Evolutionary conservation across 1,140 invertebrate species (phyloP).

Genomic region (Mamestra configurata): DNA sequence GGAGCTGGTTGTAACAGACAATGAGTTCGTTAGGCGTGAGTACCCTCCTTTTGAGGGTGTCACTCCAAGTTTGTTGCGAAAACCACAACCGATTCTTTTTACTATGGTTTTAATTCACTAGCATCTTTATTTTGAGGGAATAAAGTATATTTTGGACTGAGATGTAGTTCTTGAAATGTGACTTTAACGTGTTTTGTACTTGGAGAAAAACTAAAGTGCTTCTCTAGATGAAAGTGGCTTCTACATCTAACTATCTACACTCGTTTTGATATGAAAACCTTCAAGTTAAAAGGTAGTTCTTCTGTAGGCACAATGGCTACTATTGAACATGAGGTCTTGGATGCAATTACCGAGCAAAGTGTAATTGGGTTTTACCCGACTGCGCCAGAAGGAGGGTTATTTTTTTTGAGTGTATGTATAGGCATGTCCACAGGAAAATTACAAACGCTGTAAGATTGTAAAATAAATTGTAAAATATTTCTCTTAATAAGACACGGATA

Average conservation of each 20-base stretch:
- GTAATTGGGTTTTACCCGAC: no score
- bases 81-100: conserved; percentile 18
- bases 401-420: no score
- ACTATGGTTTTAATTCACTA: not conserved
- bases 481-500: no score
- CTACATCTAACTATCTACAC: not conserved
- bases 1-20: conserved; percentile 62
- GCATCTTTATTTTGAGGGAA: conserved; percentile 25
- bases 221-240: conserved; percentile 49
- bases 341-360: no score
- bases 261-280: conserved; percentile 39
- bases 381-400: no score
- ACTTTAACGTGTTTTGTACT: not conserved
- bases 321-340: no score
- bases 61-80: conserved; percentile 61
- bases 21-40: conserved; percentile 76
- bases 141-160: conserved; percentile 6
- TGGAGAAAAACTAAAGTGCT: conserved; percentile 44
- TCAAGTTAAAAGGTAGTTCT: not conserved
- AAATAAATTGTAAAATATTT: no score
- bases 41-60: conserved; percentile 68
- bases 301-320: no score
- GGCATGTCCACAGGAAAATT: no score
- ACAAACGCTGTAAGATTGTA: no score
- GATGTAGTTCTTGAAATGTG: not conserved